A percentile compares a stretch with the other conserved stretches of the same genome.
These are phyloP conservation scores for Hypanus sabinus DNA, from an alignment of 2,113 vertebrate species.

Conservation along the genomic window DNA sequence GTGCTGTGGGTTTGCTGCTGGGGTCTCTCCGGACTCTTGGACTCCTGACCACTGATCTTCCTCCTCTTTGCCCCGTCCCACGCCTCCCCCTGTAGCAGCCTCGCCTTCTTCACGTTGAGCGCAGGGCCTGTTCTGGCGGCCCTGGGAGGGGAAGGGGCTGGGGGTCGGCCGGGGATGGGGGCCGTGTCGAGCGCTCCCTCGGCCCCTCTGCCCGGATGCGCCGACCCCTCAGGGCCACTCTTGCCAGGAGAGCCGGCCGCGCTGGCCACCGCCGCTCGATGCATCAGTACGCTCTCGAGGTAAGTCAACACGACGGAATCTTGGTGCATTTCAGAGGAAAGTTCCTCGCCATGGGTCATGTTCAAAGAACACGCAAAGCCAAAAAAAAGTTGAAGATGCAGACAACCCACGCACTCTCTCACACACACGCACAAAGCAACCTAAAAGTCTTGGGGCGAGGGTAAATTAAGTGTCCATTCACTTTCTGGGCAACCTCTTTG, in stretches of 20 bases:
- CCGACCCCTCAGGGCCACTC: conserved; percentile 44
- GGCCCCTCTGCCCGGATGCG: not conserved
- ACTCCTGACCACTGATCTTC: conserved; percentile 70
- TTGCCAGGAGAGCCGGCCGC: conserved; percentile 76
- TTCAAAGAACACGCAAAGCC: conserved; percentile 62
- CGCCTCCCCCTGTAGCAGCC: conserved; percentile 80
- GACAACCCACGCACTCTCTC: no score
- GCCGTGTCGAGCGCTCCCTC: not conserved
- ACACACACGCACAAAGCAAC: no score
- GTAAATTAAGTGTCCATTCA: not conserved
- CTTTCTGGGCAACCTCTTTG: not conserved
- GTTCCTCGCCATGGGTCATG: conserved; percentile 99
- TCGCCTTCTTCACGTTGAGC: conserved; percentile 90
- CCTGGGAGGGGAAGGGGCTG: not conserved
- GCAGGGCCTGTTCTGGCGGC: conserved; percentile 41
- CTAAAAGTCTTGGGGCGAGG: no score
- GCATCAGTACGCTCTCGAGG: conserved; percentile 99
- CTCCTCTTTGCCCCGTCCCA: conserved; percentile 80
- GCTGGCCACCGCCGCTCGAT: conserved; percentile 89
- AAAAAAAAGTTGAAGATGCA: not conserved
- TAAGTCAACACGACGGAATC: conserved; percentile 99
- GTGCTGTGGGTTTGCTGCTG: conserved; percentile 88
- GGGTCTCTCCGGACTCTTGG: conserved; percentile 81
- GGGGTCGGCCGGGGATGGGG: not conserved
- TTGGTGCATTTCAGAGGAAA: conserved; percentile 99